Evolutionary conservation across 1,140 invertebrate species (phyloP).

Genomic region (Musca domestica): DNA sequence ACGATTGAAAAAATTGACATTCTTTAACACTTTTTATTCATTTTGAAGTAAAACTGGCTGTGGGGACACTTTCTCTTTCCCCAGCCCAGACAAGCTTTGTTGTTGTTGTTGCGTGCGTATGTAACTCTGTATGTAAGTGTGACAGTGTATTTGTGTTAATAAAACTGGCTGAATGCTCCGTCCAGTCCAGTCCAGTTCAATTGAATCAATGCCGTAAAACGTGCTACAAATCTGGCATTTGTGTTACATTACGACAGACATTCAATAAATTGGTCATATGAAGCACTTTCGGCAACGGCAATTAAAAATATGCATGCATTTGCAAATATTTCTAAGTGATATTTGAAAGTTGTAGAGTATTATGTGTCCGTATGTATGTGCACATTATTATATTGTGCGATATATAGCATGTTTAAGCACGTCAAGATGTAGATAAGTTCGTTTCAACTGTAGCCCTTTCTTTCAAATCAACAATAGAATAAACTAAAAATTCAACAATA

Average conservation of each 20-base stretch:
- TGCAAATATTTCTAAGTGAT: too few species aligned
- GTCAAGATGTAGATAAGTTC: too few species aligned
- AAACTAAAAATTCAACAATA: too few species aligned
- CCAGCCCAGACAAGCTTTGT: background rate
- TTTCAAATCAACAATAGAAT: too few species aligned
- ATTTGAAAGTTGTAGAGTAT: too few species aligned
- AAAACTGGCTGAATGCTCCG: background rate
- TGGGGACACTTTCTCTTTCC: slow-evolving; percentile 15
- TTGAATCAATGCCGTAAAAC: background rate
- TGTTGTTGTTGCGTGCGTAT: background rate
- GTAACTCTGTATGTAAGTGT: background rate
- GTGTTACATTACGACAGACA: background rate
- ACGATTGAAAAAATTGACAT: slow-evolving; percentile 13
- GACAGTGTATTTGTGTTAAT: background rate
- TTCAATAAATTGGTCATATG: too few species aligned
- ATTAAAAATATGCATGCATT: too few species aligned
- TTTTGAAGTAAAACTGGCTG: slow-evolving; percentile 8
- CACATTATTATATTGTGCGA: too few species aligned
- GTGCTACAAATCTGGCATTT: background rate
- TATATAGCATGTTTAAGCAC: too few species aligned
- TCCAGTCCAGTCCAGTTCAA: background rate
- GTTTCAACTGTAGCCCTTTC: too few species aligned
- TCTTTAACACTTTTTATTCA: slow-evolving; percentile 14
- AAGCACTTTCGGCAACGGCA: too few species aligned
- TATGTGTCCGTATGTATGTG: too few species aligned